Percentiles rank a stretch among this genome's conserved stretches.
Evolutionary conservation across 2,888 invertebrate genomes (phyloP).

Genomic region (Chalcosyrphus nemorum): DNA sequence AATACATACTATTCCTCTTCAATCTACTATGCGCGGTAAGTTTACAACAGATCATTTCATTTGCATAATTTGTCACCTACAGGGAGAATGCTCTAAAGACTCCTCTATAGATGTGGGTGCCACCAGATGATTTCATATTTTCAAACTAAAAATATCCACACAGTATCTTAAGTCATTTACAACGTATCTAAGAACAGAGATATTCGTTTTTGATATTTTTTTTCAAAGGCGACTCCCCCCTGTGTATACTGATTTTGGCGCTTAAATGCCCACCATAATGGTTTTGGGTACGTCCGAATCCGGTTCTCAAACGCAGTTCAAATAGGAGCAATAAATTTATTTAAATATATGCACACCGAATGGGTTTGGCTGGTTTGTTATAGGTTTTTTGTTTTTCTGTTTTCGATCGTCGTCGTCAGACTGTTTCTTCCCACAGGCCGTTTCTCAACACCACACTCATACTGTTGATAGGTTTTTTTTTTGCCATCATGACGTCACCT

Average conservation of each 20-base stretch:
- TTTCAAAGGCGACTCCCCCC: not conserved
- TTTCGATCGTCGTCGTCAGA: conserved; percentile 9
- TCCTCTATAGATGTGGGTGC: conserved; percentile 29
- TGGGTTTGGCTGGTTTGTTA: not conserved
- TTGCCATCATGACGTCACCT: conserved; percentile 57
- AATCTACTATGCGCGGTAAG: conserved; percentile 91
- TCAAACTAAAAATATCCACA: conserved; percentile 31
- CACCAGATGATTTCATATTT: conserved; percentile 52
- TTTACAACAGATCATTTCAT: conserved; percentile 76
- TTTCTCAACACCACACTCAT: not conserved
- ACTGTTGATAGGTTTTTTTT: conserved; percentile 39
- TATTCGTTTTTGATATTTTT: too few relatives aligned
- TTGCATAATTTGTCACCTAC: not conserved
- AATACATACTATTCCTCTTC: conserved; percentile 92
- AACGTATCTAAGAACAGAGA: not conserved
- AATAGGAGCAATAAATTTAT: not conserved
- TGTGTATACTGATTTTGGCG: conserved; percentile 44
- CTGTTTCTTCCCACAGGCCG: not conserved
- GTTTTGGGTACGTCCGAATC: conserved; percentile 9
- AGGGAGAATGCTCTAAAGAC: too few relatives aligned
- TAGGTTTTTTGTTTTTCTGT: too few relatives aligned
- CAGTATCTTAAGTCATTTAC: not conserved
- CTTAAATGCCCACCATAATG: conserved; percentile 28
- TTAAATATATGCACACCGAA: conserved; percentile 14
- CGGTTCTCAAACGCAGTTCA: conserved; percentile 27